Percentiles rank a stretch among this genome's conserved stretches.
Conservation (phyloP, 2,113 vertebrate genomes). For the Pollimyrus isidori region DNA sequence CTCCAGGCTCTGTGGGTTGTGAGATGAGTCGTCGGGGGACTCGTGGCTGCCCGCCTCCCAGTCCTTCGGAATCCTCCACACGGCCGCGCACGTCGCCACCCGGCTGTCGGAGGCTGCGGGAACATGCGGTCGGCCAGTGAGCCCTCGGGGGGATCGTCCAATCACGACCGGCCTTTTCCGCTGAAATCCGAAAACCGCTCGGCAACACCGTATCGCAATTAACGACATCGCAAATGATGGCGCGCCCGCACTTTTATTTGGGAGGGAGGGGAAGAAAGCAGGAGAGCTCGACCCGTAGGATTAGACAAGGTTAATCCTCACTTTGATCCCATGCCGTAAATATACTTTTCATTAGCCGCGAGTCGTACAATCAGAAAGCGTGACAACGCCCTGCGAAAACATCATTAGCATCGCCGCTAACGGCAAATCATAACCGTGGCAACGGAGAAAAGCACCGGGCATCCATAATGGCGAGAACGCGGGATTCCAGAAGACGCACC, state of each 20-base stretch:
- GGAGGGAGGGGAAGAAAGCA: background rate
- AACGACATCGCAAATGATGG: background rate
- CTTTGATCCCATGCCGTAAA: background rate
- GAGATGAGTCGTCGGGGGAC: slow-evolving; percentile 90
- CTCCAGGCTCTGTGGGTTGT: slow-evolving; percentile 90
- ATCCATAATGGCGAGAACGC: background rate
- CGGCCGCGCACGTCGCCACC: slow-evolving; percentile 83
- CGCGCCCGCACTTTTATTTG: background rate
- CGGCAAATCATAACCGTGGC: background rate
- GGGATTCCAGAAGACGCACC: background rate
- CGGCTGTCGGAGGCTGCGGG: slow-evolving; percentile 81
- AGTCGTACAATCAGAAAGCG: background rate
- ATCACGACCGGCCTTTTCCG: slow-evolving; percentile 28
- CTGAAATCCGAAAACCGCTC: slow-evolving; percentile 25
- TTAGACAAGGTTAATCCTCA: slow-evolving; percentile 12
- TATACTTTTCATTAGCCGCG: background rate
- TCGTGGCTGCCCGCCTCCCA: slow-evolving; percentile 89
- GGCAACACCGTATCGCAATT: background rate
- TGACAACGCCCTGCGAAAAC: slow-evolving; percentile 1
- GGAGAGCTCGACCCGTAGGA: background rate
- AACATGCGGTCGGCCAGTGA: slow-evolving; percentile 9
- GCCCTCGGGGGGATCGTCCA: background rate
- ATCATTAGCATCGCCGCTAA: background rate
- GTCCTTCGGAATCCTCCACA: slow-evolving; percentile 95
- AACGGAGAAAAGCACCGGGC: background rate